These are phyloP conservation scores for Trachelus troglodyta DNA, from an alignment of 2,888 invertebrate genomes.

Conservation along the genomic window DNA sequence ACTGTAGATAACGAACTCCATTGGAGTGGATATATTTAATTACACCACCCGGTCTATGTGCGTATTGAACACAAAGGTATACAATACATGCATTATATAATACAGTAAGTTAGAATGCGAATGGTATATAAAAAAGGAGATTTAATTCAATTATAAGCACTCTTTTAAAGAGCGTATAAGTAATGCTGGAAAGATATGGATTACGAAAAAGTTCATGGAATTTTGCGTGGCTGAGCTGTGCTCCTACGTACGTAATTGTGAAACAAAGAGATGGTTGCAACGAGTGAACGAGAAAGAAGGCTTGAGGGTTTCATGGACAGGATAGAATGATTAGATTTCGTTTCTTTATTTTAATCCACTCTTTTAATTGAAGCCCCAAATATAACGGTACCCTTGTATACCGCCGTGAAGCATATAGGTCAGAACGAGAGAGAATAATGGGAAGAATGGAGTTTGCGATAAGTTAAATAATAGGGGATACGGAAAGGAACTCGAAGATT, in stretches of 20 bases:
- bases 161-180: not conserved
- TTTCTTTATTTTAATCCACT: conserved; percentile 24
- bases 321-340: not conserved
- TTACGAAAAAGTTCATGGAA: not conserved
- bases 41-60: not conserved
- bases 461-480: conserved; percentile 11
- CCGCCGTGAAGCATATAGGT: conserved; percentile 16
- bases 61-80: not conserved
- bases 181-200: not conserved
- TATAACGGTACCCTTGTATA: conserved; percentile 12
- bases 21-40: not conserved
- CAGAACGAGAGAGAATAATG: conserved; percentile 20
- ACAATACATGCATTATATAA: not conserved
- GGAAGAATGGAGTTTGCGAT: conserved; percentile 15
- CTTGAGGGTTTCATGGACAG: not conserved
- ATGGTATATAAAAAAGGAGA: not conserved
- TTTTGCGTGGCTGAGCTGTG: not conserved
- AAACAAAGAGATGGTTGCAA: not conserved
- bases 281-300: not conserved
- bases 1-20: not conserved
- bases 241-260: not conserved
- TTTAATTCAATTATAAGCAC: not conserved
- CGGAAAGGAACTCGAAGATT: not conserved
- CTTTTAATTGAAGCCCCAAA: conserved; percentile 29
- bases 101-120: not conserved